A percentile compares a stretch with the other conserved stretches of the same genome.
Conservation (phyloP, 2,888 invertebrate species). For the Phyllotreta striolata region DNA sequence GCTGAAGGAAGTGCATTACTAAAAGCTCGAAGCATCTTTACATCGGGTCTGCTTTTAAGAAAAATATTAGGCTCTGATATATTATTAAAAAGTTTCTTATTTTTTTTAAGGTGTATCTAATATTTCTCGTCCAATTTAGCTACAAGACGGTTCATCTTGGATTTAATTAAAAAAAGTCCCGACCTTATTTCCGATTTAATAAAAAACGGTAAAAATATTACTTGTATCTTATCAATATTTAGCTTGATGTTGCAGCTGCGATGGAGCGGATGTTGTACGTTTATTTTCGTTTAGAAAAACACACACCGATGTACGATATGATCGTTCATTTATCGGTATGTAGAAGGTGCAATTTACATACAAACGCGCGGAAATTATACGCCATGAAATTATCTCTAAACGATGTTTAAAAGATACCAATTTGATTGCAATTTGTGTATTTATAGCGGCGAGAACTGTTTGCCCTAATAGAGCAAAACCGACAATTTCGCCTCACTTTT, state of each 20-base stretch:
- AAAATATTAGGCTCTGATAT: too few relatives aligned
- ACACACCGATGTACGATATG: slow-evolving; percentile 17
- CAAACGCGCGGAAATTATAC: slow-evolving; percentile 26
- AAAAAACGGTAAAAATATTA: neutral
- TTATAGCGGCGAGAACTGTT: slow-evolving; percentile 18
- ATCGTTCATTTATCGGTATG: slow-evolving; percentile 7
- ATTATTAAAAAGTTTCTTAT: too few relatives aligned
- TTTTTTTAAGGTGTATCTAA: too few relatives aligned
- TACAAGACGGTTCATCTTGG: too few relatives aligned
- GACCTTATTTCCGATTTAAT: neutral
- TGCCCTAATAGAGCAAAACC: slow-evolving; percentile 1
- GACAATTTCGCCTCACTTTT: neutral
- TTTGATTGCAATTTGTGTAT: slow-evolving; percentile 23
- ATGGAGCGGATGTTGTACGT: slow-evolving; percentile 18
- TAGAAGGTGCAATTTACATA: slow-evolving; percentile 23
- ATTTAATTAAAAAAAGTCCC: neutral
- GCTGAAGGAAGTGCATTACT: too few relatives aligned
- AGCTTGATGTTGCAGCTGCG: slow-evolving; percentile 36
- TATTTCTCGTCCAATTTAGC: too few relatives aligned
- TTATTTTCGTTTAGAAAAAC: slow-evolving; percentile 8
- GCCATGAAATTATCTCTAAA: slow-evolving; percentile 15
- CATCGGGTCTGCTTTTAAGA: too few relatives aligned
- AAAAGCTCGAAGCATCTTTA: too few relatives aligned
- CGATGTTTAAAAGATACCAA: slow-evolving; percentile 26
- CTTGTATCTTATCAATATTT: slow-evolving; percentile 24